phyloP scores from a whole-genome alignment of 1,140 invertebrate species.

The Phymastichus coffea region DNA sequence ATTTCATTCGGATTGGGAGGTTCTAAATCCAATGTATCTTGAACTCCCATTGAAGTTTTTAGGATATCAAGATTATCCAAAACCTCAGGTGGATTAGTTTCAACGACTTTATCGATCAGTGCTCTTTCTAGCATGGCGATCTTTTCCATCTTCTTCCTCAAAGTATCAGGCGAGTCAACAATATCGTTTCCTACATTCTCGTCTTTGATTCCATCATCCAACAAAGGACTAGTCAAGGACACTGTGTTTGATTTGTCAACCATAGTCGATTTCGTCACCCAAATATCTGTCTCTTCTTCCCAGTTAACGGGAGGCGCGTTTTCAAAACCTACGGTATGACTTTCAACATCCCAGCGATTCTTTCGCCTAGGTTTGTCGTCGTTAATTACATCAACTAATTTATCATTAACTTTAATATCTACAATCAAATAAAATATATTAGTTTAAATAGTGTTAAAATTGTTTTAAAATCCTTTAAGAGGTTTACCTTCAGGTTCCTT shows the following conservation, averaged over 20 bases:
- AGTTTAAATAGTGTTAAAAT: background rate
- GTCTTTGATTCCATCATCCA: slow-evolving; percentile 16
- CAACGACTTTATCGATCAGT: background rate
- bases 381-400: background rate
- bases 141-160: slow-evolving; percentile 20
- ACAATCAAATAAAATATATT: background rate
- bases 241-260: background rate
- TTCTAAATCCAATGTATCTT: slow-evolving; percentile 15
- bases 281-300: slow-evolving; percentile 48
- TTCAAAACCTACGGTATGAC: slow-evolving; percentile 38
- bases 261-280: slow-evolving; percentile 24
- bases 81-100: background rate
- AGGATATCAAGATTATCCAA: slow-evolving; percentile 1
- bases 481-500: slow-evolving; percentile 18
- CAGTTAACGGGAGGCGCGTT: slow-evolving; percentile 44
- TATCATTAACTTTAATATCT: background rate
- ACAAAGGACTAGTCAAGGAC: slow-evolving; percentile 1
- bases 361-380: slow-evolving; percentile 31
- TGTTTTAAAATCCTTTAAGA: too few species aligned
- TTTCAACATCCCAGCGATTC: slow-evolving; percentile 46
- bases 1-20: slow-evolving; percentile 6
- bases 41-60: background rate
- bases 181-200: too few species aligned
- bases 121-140: slow-evolving; percentile 21
- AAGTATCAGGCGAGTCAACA: slow-evolving; percentile 15